These are phyloP conservation scores for Ceratoteleas bidentatus DNA, from an alignment of 1,140 invertebrate species.

Conservation along the genomic window DNA sequence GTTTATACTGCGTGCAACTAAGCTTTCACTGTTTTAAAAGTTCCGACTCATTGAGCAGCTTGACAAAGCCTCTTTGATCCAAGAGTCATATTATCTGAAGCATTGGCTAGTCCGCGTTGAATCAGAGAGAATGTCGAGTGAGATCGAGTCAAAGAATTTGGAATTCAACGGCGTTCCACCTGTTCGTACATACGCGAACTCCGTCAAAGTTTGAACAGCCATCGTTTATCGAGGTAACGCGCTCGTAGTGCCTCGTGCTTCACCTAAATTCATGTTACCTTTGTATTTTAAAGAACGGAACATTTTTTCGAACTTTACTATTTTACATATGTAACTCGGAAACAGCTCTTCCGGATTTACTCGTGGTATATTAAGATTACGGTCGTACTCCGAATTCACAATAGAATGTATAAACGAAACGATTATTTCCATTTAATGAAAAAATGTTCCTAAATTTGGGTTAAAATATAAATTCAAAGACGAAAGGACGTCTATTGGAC, in stretches of 20 bases:
- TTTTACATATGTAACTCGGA: slow-evolving; percentile 46
- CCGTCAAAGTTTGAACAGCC: slow-evolving; percentile 63
- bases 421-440: too few species aligned
- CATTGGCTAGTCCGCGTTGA: slow-evolving; percentile 54
- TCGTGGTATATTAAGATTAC: slow-evolving; percentile 49
- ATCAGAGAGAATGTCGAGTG: slow-evolving; percentile 61
- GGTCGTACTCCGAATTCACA: slow-evolving; percentile 25
- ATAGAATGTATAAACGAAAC: slow-evolving; percentile 19
- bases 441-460: too few species aligned
- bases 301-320: slow-evolving; percentile 47
- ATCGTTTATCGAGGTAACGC: slow-evolving; percentile 63
- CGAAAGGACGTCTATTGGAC: too few species aligned
- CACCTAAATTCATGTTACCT: slow-evolving; percentile 55
- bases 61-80: slow-evolving; percentile 57
- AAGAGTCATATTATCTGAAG: slow-evolving; percentile 62
- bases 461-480: too few species aligned
- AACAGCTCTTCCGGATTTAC: slow-evolving; percentile 49
- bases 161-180: slow-evolving; percentile 58
- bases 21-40: slow-evolving; percentile 46
- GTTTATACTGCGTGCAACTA: too few species aligned
- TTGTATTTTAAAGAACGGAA: slow-evolving; percentile 52
- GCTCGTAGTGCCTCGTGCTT: slow-evolving; percentile 42
- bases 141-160: slow-evolving; percentile 64
- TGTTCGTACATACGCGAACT: slow-evolving; percentile 50
- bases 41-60: slow-evolving; percentile 49